phyloP scores from a whole-genome alignment of 2,113 vertebrate species.

The Epinephelus fuscoguttatus region DNA sequence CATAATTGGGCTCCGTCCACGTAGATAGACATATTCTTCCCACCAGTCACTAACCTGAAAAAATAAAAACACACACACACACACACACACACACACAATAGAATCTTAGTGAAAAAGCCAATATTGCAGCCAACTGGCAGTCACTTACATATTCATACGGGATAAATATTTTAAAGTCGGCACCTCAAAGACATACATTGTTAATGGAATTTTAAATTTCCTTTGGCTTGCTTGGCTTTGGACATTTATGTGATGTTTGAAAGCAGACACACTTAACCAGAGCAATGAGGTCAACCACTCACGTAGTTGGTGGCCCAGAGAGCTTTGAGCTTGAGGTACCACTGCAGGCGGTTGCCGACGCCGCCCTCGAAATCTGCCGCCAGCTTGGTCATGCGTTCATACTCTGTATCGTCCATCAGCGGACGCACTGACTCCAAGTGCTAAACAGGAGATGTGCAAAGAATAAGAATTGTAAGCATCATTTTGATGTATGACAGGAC shows the following conservation, averaged over 20 bases:
- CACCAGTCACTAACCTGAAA: conserved; percentile 94
- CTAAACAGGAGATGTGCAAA: conserved; percentile 67
- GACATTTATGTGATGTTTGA: background rate
- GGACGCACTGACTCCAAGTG: conserved; percentile 91
- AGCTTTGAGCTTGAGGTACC: conserved; percentile 91
- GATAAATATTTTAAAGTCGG: conserved; percentile 66
- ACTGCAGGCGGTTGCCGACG: conserved; percentile 88
- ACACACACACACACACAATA: conserved; percentile 32
- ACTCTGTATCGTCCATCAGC: conserved; percentile 83
- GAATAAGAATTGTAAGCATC: background rate
- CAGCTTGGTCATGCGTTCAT: conserved; percentile 79
- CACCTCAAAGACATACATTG: conserved; percentile 46
- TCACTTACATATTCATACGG: conserved; percentile 35
- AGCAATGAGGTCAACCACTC: conserved; percentile 73
- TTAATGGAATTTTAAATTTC: conserved; percentile 61
- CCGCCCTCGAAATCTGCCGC: conserved; percentile 87
- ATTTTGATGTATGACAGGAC: background rate
- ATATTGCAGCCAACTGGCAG: background rate
- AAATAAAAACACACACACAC: conserved; percentile 31
- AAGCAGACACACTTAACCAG: background rate
- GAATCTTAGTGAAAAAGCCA: background rate
- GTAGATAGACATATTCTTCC: conserved; percentile 93
- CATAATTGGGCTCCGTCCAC: conserved; percentile 89
- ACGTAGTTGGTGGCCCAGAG: conserved; percentile 93
- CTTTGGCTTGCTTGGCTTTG: conserved; percentile 6